Evolutionary conservation across 2,797 vertebrate genomes (phyloP), one percentile per base, ranked within the genome.

Genomic region (Tachyglossus aculeatus): DNA sequence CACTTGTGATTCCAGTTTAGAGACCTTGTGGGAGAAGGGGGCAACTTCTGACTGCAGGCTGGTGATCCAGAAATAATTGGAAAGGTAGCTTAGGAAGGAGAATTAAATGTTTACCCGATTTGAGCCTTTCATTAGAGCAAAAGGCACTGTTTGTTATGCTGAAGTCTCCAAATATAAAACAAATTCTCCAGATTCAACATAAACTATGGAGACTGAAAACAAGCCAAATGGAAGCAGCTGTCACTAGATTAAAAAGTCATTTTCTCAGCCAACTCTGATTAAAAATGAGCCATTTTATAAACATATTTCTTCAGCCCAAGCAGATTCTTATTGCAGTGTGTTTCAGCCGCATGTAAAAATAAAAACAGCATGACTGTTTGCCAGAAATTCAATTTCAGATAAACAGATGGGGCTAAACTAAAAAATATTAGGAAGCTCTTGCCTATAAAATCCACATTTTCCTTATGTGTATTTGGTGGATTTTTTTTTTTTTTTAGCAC

Each of bases 161-260:
- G 58, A 54, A 80, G n/a, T n/a, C n/a, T 83, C 64, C 79, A 87
- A 87, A 85, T 83, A 88, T 70, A 84, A 92, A 89, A 87, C 84
- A 89, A 91, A 93, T 81, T 81, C 88, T 88, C 84, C 88, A 73
- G 71, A 82, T 90, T 74, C 83, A 88, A 84, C 77, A 84, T 86
- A 87, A 90, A 88, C 86, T 88, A 82, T 90, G 87, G 71, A 89
- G 86, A 74, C 71, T 88, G 82, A 89, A 88, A 86, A 86, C 50
- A 78, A 86, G 91, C 88, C 89, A 91, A 82, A 85, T 83, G 77
- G 82, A 91, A 67, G 83, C 87, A 91, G 88, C 90, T 91, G 90
- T 86, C 89, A 91, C 79, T 84, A 87, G 82, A 91, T 91, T 89
- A 88, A 88, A 88, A 91, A 91, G 82, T 83, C 44, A 89, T 90